Evolutionary conservation across 2,888 invertebrate species (phyloP), one percentile per base, ranked within the genome.

Genomic region (Ceraclea dissimilis): DNA sequence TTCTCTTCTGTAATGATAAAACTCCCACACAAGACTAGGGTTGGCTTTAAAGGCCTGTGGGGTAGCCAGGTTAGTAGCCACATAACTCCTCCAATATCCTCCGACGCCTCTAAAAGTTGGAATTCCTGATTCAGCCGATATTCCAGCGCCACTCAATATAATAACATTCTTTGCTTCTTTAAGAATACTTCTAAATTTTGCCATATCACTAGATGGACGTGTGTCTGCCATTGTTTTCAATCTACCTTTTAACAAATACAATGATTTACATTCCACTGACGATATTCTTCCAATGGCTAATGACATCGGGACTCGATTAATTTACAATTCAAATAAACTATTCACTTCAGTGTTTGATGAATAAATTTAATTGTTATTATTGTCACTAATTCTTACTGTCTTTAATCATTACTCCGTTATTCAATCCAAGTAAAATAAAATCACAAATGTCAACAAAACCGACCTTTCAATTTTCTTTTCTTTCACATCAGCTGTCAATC

Each of bases 11-110:
- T 91, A 90, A 66, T 91, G 90, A 68, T 93, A 93, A 73, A 93
- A 93, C 70, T 93, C 91, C 93, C 93, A 93, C 22, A 93, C 92
- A 22, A 92, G 73, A 21, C 87, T 84, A 0, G 92, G 91, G 66
- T 84, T 83, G 2, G 75, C 72, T 54, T 69, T 70, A 68, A 92
- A 92, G 1, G 90, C 89, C 65, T 78, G 75, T 20, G 86, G 86
- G 13, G 86, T 85, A 0, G 86, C 86, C 49, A 88, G 70, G 62
- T 78, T 73, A 43, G 82, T 76, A 0, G 88, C 83, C 62, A 80
- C 78, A 69, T 88, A 87, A 64, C 80, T 86, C 64, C 91, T 81
- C 93, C 93, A 93, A 58, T 82, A 80, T 0, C 91, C 91, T 16
- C 89, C 90, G 17, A 84, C 79, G 13, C 92, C 91, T 60, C 92